Base-by-base conservation (phyloP, 1,140 invertebrate species). In the Zaprionus davidi region DNA sequence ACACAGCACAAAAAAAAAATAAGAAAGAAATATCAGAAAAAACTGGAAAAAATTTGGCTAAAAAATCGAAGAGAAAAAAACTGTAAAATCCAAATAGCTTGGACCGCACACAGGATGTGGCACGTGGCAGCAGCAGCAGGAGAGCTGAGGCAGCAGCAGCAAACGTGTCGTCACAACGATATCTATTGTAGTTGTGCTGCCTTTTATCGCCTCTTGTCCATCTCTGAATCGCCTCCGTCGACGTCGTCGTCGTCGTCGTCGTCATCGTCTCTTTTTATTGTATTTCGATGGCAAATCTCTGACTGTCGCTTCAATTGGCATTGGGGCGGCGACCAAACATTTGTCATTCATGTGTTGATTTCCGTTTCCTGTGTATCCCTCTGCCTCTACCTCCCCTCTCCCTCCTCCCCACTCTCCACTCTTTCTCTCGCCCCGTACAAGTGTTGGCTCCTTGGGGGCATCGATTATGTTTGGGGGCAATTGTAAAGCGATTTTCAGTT, bases 331-430 rank as follows among this genome's bases (percentile, higher is more conserved):
- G 31, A 65, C 72, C 65, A 78, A 86, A 85, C 90, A 91, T 91
- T 91, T 91, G 90, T 91, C 90, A 91, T 91, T 91, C 85, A 91
- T 91, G 90, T 91, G 90, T 90, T 91, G 90, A 91, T 91, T 91
- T 91, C 88, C 90, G 90, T 91, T 85, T 84, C 86, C 86, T 83
- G 79, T 76, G 53, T 17, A 13, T 26, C n/a, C 1, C 28, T 28
- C 7, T 0, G 1, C 3, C 15, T 1, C 7, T 0, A 1, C 3
- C 15, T 1, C 11, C 7, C 15, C 58, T 20, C 22, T 7, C 41
- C n/a, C 20, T 20, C 20, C 20, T 1, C 20, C 20, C 20, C n/a
- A n/a, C 6, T 17, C 1, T 1, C 6, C 11, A 5, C 5, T 17
- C 13, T 5, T 6, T 5, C 59, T 17, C 53, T 60, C 28, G 60